Evolutionary conservation across 2,797 vertebrate species (phyloP).

Genomic region (Apodemus agrarius): DNA sequence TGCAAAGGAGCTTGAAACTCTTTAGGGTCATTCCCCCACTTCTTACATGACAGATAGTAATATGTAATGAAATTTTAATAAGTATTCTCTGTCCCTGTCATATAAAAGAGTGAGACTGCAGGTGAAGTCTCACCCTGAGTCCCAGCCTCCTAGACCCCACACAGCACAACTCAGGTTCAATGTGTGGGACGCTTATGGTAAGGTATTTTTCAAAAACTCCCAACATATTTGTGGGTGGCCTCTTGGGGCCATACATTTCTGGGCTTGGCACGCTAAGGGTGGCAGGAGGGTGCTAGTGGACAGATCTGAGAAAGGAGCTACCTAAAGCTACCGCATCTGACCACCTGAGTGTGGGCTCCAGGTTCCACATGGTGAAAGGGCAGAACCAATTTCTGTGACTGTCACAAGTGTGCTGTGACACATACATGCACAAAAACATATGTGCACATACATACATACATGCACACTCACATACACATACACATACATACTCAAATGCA

Average conservation of each 20-base stretch:
- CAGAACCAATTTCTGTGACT: neutral
- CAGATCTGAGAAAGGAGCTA: neutral
- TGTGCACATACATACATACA: neutral
- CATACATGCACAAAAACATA: neutral
- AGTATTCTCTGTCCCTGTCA: neutral
- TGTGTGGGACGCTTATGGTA: accelerated
- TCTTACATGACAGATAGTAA: accelerated
- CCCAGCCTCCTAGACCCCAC: accelerated
- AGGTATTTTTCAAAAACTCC: neutral
- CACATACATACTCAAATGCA: no score
- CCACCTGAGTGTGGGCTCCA: no score
- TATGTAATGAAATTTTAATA: accelerated
- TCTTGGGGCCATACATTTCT: accelerated
- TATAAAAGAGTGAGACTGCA: neutral
- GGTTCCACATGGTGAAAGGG: neutral
- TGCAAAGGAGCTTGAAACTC: neutral
- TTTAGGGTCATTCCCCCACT: neutral
- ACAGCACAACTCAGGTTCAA: accelerated
- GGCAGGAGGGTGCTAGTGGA: neutral
- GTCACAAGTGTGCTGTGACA: neutral
- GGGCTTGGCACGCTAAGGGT: accelerated
- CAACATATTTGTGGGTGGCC: accelerated
- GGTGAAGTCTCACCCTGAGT: accelerated
- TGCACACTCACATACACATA: no score
- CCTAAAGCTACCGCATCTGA: neutral